Evolutionary conservation across 2,888 invertebrate genomes (phyloP).

Genomic region (Rhamnusium bicolor): DNA sequence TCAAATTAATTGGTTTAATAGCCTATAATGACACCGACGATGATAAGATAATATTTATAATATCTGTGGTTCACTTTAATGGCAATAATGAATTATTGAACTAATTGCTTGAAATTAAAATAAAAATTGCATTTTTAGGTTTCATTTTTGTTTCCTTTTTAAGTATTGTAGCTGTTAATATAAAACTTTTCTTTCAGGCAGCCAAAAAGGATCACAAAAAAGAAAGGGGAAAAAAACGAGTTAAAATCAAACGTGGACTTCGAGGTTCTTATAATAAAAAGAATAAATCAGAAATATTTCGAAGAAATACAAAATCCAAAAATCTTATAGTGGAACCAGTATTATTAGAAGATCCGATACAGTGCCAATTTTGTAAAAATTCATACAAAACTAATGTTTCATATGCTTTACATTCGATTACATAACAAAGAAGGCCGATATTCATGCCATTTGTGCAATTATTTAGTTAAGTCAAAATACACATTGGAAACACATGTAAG

Average conservation of each 20-base stretch:
- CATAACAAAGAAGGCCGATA: constrained; percentile 58
- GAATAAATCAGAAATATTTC: neutral
- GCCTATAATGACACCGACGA: too few species aligned
- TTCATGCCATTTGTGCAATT: constrained; percentile 61
- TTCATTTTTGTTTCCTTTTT: neutral
- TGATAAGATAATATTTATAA: too few species aligned
- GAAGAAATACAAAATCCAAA: neutral
- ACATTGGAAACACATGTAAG: constrained; percentile 66
- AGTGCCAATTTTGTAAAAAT: constrained; percentile 62
- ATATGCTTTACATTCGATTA: constrained; percentile 59
- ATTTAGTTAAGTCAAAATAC: constrained; percentile 59
- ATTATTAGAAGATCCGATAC: neutral
- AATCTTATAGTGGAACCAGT: neutral
- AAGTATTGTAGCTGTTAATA: neutral
- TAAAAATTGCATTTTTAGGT: neutral
- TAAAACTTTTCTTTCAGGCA: neutral
- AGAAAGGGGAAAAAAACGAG: neutral
- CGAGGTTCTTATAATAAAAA: neutral
- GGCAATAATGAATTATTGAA: neutral
- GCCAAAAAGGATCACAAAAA: neutral
- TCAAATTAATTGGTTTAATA: too few species aligned
- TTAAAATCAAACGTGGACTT: neutral
- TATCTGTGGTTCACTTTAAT: too few species aligned
- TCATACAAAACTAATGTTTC: constrained; percentile 68
- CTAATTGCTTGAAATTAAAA: neutral